phyloP scores from a whole-genome alignment of 2,797 vertebrate species.

The Syngnathus rostellatus region DNA sequence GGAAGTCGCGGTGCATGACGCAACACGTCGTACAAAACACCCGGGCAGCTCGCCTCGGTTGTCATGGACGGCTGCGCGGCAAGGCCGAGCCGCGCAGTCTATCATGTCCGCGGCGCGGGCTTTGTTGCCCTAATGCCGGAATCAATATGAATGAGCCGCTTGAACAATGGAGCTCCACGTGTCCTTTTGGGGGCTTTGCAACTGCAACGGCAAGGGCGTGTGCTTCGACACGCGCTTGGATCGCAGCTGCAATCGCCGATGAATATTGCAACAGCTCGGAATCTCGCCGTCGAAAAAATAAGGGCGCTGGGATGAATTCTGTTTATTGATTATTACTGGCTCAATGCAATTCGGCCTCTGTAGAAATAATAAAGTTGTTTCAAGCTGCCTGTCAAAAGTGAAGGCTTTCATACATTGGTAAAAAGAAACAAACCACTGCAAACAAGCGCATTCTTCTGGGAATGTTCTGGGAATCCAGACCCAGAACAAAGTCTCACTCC shows the following conservation, averaged over 20 bases:
- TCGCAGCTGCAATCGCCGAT: constrained; percentile 7
- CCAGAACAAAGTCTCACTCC: neutral
- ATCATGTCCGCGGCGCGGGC: constrained; percentile 5
- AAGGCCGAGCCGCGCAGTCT: neutral
- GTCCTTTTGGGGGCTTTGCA: constrained; percentile 6
- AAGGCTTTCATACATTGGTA: neutral
- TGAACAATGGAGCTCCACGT: constrained; percentile 10
- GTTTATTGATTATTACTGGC: neutral
- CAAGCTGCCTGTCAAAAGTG: neutral
- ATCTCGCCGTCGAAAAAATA: neutral
- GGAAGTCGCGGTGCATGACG: constrained; percentile 1
- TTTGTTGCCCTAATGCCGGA: constrained; percentile 8
- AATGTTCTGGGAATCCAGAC: neutral
- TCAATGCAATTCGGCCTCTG: neutral
- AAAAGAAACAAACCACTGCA: too few relatives aligned
- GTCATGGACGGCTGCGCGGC: neutral
- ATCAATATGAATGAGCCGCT: constrained; percentile 19
- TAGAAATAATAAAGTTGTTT: neutral
- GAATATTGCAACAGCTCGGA: constrained; percentile 4
- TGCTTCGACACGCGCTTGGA: constrained; percentile 1
- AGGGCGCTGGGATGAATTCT: neutral
- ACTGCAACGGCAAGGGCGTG: neutral
- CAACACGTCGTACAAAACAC: constrained; percentile 1
- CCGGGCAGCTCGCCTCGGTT: neutral
- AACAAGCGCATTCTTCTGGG: neutral